Conservation (phyloP, 2,888 invertebrate species). For the Liopterus haemorrhoidalis region DNA sequence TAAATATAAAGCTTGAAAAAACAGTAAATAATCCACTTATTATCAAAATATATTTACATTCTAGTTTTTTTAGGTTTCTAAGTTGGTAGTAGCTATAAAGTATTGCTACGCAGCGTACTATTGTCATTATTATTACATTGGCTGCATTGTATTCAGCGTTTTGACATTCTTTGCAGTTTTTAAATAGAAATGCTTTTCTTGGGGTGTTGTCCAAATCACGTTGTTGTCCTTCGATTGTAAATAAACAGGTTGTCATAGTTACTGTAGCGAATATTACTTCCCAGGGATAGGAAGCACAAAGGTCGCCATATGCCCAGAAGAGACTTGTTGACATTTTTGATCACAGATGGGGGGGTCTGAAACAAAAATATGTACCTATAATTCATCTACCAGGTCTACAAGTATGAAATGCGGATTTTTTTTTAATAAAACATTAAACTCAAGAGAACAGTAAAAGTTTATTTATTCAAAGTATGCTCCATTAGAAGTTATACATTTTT, state of each 20-base stretch:
- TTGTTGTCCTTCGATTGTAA: constrained; percentile 55
- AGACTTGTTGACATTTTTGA: constrained; percentile 50
- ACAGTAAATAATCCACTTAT: constrained; percentile 87
- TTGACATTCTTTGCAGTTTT: constrained; percentile 48
- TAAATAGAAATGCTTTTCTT: constrained; percentile 37
- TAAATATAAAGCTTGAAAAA: constrained; percentile 88
- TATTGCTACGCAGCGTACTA: constrained; percentile 81
- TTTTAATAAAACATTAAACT: no score
- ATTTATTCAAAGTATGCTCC: no score
- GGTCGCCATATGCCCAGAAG: constrained; percentile 73
- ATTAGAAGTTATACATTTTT: no score
- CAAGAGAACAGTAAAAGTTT: no score
- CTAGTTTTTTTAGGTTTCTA: constrained; percentile 77
- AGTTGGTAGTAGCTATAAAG: constrained; percentile 90
- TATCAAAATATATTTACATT: constrained; percentile 77
- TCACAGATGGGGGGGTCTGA: constrained; percentile 18
- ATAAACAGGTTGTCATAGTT: constrained; percentile 67
- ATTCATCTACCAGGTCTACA: no score
- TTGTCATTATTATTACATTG: constrained; percentile 84
- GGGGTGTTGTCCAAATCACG: constrained; percentile 34
- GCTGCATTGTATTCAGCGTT: constrained; percentile 76
- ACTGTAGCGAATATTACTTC: constrained; percentile 81
- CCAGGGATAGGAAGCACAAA: constrained; percentile 84
- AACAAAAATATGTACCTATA: no score
- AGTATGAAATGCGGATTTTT: no score